These are phyloP conservation scores for Sarcophaga bullata DNA, from an alignment of 1,140 invertebrate species.

Conservation along the genomic window DNA sequence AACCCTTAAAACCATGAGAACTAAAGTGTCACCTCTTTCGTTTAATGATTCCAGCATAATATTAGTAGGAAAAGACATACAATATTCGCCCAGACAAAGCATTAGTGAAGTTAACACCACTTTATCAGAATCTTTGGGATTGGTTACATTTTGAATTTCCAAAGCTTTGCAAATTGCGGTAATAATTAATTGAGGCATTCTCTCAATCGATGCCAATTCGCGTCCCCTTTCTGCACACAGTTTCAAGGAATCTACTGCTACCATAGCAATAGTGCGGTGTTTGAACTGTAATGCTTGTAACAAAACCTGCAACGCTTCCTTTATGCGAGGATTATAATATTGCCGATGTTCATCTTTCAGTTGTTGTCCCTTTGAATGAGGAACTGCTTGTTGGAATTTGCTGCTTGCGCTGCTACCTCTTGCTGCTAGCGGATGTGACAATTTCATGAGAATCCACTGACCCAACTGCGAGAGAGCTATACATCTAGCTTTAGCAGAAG, in stretches of 20 bases:
- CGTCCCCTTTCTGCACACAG: constrained; percentile 59
- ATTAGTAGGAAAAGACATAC: constrained; percentile 71
- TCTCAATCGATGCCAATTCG: constrained; percentile 58
- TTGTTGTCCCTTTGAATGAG: constrained; percentile 55
- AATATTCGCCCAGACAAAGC: constrained; percentile 93
- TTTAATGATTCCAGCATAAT: constrained; percentile 57
- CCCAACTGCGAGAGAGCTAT: constrained; percentile 89
- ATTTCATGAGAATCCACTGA: constrained; percentile 84
- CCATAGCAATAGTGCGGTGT: constrained; percentile 63
- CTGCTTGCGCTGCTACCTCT: background rate
- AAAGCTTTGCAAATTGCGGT: constrained; percentile 61
- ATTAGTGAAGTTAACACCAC: constrained; percentile 84
- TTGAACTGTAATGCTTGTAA: constrained; percentile 83
- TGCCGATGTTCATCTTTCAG: constrained; percentile 45
- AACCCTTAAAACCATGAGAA: constrained; percentile 69
- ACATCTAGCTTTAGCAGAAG: constrained; percentile 87
- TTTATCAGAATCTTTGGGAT: constrained; percentile 72
- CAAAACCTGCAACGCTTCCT: constrained; percentile 86
- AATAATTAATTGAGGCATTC: constrained; percentile 61
- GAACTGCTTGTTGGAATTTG: constrained; percentile 58
- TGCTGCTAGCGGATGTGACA: constrained; percentile 69
- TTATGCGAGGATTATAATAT: constrained; percentile 75
- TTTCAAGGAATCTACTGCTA: constrained; percentile 62
- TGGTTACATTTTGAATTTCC: constrained; percentile 62
- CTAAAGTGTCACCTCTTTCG: constrained; percentile 68